A percentile compares a stretch with the other conserved stretches of the same genome.
Evolutionary conservation across 2,797 vertebrate species (phyloP).

Genomic region (Squalus acanthias): DNA sequence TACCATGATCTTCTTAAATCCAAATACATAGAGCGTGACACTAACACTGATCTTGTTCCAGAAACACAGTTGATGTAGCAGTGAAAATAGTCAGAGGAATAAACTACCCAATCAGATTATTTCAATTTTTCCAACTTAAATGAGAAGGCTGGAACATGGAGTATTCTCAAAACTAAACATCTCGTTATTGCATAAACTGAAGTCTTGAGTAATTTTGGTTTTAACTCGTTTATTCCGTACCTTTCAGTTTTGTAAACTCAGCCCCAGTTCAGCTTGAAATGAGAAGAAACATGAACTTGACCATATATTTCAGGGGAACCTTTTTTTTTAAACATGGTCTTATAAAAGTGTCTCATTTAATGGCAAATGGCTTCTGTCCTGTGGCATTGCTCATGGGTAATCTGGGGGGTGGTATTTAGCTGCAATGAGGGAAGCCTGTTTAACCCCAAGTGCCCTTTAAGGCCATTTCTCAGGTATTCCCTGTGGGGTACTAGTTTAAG

Average conservation of each 20-base stretch:
- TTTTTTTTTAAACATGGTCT: background rate
- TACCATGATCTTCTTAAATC: background rate
- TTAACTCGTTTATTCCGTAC: background rate
- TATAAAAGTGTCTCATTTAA: background rate
- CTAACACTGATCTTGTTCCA: background rate
- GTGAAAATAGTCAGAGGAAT: background rate
- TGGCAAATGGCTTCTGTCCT: background rate
- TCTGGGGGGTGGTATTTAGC: background rate
- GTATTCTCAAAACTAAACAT: background rate
- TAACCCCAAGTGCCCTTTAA: background rate
- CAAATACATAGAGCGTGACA: background rate
- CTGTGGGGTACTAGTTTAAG: background rate
- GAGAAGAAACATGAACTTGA: background rate
- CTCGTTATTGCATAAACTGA: background rate
- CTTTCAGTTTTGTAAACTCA: background rate
- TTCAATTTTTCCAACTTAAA: constrained; percentile 14
- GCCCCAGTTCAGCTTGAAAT: background rate
- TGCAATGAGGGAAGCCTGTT: background rate
- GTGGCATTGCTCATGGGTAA: background rate
- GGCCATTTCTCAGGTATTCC: background rate
- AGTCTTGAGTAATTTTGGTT: background rate
- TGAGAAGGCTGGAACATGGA: background rate
- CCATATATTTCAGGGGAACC: background rate
- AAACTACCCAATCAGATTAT: background rate
- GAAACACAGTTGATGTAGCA: background rate